phyloP scores from a whole-genome alignment of 2,888 invertebrate species.

The Cantharis lateralis region DNA sequence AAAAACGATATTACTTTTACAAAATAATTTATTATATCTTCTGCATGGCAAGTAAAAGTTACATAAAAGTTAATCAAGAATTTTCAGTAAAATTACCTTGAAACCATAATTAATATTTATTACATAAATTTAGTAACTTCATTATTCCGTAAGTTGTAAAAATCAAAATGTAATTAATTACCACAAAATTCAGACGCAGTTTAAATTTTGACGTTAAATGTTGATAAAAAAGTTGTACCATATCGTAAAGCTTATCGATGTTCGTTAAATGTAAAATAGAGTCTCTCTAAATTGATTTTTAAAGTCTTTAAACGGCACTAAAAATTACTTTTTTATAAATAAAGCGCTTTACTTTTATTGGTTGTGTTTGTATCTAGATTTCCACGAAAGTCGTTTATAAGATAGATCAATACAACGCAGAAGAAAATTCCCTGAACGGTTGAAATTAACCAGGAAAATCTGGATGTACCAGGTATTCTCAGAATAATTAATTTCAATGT shows the following conservation, averaged over 20 bases:
- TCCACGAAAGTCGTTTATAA: neutral
- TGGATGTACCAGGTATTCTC: neutral
- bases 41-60: neutral
- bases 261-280: neutral
- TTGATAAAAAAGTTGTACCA: neutral
- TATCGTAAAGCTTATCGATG: neutral
- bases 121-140: neutral
- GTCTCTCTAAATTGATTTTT: neutral
- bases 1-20: neutral
- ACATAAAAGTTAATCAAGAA: neutral
- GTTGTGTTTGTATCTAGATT: neutral
- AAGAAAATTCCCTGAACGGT: neutral
- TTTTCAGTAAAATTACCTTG: neutral
- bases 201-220: neutral
- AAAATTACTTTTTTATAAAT: neutral
- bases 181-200: neutral
- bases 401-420: neutral
- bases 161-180: neutral
- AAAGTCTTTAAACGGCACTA: neutral
- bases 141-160: neutral
- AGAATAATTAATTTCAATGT: neutral
- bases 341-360: neutral
- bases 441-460: constrained; percentile 3
- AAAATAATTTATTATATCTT: neutral
- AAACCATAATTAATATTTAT: neutral